Evolutionary conservation across 2,888 invertebrate species (phyloP), one percentile per base, ranked within the genome.

Genomic region (Congeria kusceri): DNA sequence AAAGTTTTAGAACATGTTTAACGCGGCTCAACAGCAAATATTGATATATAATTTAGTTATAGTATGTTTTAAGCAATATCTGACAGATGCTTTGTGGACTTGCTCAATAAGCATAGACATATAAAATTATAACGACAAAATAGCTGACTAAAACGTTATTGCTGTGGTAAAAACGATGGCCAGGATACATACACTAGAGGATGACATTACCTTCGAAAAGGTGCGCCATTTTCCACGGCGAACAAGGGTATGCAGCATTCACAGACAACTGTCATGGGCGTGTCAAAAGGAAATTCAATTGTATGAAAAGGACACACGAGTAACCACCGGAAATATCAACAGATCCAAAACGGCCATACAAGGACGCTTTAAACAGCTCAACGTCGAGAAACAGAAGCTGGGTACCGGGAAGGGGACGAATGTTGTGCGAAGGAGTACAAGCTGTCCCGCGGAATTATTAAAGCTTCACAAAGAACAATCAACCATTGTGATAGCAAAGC

Each of bases 171-270:
- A 25, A 13, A 53, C 23, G 58, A 76, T 76, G 76, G 59, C 76
- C 7, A 20, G 77, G 65, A 69, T 73, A 1, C 81, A 84, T 63
- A 77, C 86, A 13, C 63, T 88, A 32, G 88, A 88, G 27, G 82
- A 85, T 69, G 88, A 88, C 39, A 86, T 88, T 39, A 84, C 86
- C 20, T 88, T 83, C 65, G 86, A 88, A 61, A 73, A 85, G 3
- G 84, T 88, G 18, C 81, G 85, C 47, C 83, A 81, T 64, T 56
- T 86, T 56, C 87, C 86, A 13, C 77, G 80, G n/a, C 68, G 85
- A 11, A 85, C 87, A 2, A 69, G 81, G 18, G 85, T 87, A 56
- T 86, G 85, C 68, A 86, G 86, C 67, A 77, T 79, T 0, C 87
- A 88, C 66, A 66, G 85, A 56, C 80, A 85, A 46, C 74, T 88